These are phyloP conservation scores for Parelbella ahira DNA, from an alignment of 2,888 invertebrate genomes.

Conservation along the genomic window DNA sequence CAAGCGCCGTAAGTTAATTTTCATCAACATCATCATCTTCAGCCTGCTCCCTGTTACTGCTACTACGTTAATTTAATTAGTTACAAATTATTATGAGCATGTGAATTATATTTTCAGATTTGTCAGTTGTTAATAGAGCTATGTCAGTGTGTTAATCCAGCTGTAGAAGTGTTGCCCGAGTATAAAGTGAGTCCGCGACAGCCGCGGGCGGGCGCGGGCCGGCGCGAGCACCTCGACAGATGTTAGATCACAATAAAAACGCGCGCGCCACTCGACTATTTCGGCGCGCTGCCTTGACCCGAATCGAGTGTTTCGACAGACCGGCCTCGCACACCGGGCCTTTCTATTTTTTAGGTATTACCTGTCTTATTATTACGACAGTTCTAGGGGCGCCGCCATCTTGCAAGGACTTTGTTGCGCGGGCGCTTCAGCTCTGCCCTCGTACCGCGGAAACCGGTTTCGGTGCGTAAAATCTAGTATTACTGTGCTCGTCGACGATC, in stretches of 20 bases:
- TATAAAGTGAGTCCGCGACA: no score
- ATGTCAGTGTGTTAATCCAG: no score
- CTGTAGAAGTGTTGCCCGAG: no score
- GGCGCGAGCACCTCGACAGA: slow-evolving; percentile 54
- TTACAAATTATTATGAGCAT: no score
- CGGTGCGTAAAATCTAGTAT: slow-evolving; percentile 41
- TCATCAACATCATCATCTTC: no score
- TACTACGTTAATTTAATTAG: no score
- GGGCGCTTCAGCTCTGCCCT: slow-evolving; percentile 48
- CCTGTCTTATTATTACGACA: slow-evolving; percentile 80
- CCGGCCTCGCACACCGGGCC: slow-evolving; percentile 79
- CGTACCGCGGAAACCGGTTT: slow-evolving; percentile 45
- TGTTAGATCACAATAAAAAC: slow-evolving; percentile 79
- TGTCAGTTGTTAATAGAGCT: no score
- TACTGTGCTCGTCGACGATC: slow-evolving; percentile 11
- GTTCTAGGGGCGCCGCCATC: slow-evolving; percentile 67
- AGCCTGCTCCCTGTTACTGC: no score
- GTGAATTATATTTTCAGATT: no score
- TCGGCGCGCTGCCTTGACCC: slow-evolving; percentile 79
- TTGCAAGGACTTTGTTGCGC: slow-evolving; percentile 64
- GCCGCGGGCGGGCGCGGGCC: slow-evolving; percentile 34
- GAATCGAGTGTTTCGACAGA: slow-evolving; percentile 78
- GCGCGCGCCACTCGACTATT: slow-evolving; percentile 76
- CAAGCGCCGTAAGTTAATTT: no score
- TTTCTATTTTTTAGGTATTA: slow-evolving; percentile 81